Evolutionary conservation across 2,797 vertebrate species (phyloP).

Genomic region (Cuniculus paca): DNA sequence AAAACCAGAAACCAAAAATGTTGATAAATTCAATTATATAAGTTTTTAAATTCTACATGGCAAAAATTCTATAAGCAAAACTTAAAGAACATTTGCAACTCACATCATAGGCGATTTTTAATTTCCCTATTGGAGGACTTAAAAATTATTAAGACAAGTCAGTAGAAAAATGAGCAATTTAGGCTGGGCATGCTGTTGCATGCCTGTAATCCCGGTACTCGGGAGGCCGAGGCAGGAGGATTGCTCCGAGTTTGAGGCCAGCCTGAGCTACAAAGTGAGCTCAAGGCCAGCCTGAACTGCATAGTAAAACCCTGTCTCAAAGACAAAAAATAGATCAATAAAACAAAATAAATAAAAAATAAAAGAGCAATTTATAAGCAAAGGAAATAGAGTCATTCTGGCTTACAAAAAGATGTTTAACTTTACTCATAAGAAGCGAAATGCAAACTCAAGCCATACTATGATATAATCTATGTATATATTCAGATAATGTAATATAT

Average conservation of each 20-base stretch:
- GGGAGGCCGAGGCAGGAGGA: no score
- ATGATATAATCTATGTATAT: background rate
- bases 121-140: background rate
- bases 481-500: background rate
- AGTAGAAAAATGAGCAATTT: constrained; percentile 55
- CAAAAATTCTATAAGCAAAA: constrained; percentile 18
- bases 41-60: background rate
- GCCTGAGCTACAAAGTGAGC: no score
- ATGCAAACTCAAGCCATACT: constrained; percentile 38
- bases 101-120: constrained; percentile 2
- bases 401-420: constrained; percentile 19
- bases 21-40: constrained; percentile 20
- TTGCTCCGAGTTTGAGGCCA: no score
- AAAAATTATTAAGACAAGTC: constrained; percentile 14
- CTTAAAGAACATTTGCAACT: constrained; percentile 16
- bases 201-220: no score
- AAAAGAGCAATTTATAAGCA: constrained; percentile 48
- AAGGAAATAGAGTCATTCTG: constrained; percentile 29
- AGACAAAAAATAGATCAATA: no score
- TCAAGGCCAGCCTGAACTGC: no score
- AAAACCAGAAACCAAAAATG: constrained; percentile 25
- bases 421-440: constrained; percentile 34
- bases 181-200: background rate
- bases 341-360: no score
- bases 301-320: no score